phyloP scores from a whole-genome alignment of 2,888 invertebrate species.

The Colostygia pectinataria region DNA sequence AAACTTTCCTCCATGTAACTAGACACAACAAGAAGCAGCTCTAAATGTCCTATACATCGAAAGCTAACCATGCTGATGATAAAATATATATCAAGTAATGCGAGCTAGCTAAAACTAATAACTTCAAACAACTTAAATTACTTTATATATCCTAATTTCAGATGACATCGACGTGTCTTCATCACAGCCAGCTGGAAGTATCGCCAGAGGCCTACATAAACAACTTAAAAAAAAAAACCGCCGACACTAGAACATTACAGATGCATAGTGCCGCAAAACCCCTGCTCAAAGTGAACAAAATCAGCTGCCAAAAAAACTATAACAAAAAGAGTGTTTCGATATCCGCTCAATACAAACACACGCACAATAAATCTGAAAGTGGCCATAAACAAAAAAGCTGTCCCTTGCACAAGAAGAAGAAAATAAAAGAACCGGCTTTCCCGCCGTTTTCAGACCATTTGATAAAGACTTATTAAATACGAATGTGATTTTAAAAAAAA shows the following conservation, averaged over 20 bases:
- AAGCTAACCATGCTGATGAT: too few species aligned
- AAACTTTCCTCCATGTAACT: too few species aligned
- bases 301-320: constrained; percentile 60
- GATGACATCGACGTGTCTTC: constrained; percentile 71
- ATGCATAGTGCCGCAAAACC: constrained; percentile 29
- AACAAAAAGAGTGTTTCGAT: constrained; percentile 65
- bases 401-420: constrained; percentile 67
- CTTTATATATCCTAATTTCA: too few species aligned
- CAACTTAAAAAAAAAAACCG: constrained; percentile 38
- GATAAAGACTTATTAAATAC: constrained; percentile 71
- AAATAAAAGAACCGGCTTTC: constrained; percentile 59
- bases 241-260: constrained; percentile 34
- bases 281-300: constrained; percentile 39
- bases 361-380: constrained; percentile 72
- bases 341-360: constrained; percentile 65
- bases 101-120: too few species aligned
- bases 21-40: too few species aligned
- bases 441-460: constrained; percentile 69
- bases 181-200: constrained; percentile 74
- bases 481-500: constrained; percentile 19
- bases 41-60: too few species aligned
- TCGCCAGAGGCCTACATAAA: constrained; percentile 46
- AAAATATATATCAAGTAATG: too few species aligned
- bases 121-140: too few species aligned
- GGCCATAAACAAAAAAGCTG: constrained; percentile 69